Percentiles rank a stretch among this genome's conserved stretches.
These are phyloP conservation scores for Synchiropus splendidus DNA, from an alignment of 2,113 vertebrate genomes.

Conservation along the genomic window DNA sequence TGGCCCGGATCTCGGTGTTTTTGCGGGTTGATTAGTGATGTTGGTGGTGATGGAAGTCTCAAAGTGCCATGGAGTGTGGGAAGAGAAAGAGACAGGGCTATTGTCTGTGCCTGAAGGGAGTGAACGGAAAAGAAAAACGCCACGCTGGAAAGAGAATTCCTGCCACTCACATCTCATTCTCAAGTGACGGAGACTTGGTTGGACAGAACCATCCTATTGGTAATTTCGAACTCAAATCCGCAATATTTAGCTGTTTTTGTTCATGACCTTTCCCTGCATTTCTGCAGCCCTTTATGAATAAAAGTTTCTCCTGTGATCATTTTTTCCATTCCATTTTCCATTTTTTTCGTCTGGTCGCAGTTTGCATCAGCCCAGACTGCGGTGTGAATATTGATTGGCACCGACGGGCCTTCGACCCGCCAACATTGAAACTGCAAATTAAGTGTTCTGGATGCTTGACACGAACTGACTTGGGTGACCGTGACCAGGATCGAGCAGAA, in stretches of 20 bases:
- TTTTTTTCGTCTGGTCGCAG: conserved; percentile 27
- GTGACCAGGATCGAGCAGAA: too few relatives aligned
- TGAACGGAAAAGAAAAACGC: conserved; percentile 18
- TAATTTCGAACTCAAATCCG: conserved; percentile 10
- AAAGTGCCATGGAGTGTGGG: conserved; percentile 26
- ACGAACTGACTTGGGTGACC: too few relatives aligned
- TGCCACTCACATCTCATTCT: conserved; percentile 32
- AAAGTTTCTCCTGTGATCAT: conserved; percentile 24
- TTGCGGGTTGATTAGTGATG: conserved; percentile 26
- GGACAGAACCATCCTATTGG: conserved; percentile 6
- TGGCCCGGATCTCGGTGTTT: conserved; percentile 23
- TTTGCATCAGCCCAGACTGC: conserved; percentile 15
- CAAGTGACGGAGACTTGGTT: conserved; percentile 23
- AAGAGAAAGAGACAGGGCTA: conserved; percentile 29
- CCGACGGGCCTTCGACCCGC: conserved; percentile 6
- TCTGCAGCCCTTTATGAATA: conserved; percentile 22
- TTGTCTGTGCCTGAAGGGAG: conserved; percentile 29
- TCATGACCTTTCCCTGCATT: conserved; percentile 12
- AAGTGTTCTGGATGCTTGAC: too few relatives aligned
- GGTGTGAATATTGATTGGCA: conserved; percentile 27
- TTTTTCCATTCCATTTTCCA: conserved; percentile 38
- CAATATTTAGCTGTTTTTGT: not conserved
- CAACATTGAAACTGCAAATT: too few relatives aligned
- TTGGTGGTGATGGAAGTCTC: conserved; percentile 34
- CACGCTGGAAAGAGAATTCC: conserved; percentile 23